Base-by-base conservation (phyloP, 2,113 vertebrate species). In the Orycteropus afer region DNA sequence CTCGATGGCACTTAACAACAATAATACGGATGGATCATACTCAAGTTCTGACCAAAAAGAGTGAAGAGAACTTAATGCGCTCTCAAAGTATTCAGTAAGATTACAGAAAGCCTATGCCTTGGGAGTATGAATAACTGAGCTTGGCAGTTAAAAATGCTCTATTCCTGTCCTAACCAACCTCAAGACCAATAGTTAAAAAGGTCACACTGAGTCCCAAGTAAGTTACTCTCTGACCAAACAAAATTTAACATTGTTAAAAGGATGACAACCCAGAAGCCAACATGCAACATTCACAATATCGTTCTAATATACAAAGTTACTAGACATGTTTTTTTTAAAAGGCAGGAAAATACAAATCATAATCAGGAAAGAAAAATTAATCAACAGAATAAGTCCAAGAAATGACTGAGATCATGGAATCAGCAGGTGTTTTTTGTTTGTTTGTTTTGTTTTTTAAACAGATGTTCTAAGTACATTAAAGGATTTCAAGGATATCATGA, bases 181-280 rank as follows among this genome's bases (percentile, higher is more conserved):
- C 78, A 89, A 95, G 80, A 79, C 37, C 34, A 49, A 90, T 78
- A 4, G 53, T 8, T 45, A 17, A 78, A 85, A 88, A 86, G 5
- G 81, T n/a, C 55, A 76, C 61, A 27, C 55, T 74, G 27, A 76
- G 86, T 55, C 20, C 18, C 57, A 59, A 65, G 37, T 65, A 77
- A 78, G 12, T 79, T 78, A 57, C 37, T 91, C 90, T 95, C 29
- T 88, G 47, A 91, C 6, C n/a, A n/a, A n/a, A n/a, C 18, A 63
- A 94, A 90, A 85, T 8, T 65, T 47, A 92, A 18, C 61, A 61
- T 2, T 67, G 27, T 90, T 86, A 42, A 69, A 32, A 90, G 63
- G 59, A 79, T 87, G 17, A 83, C 14, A 77, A 81, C 25, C 14
- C 22, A 82, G 15, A 57, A 55, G 25, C 85, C 65, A 85, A 87